Percentiles rank a stretch among this genome's conserved stretches.
Conservation (phyloP, 1,140 invertebrate species). For the fruit fly (Drosophila melanogaster) region DNA sequence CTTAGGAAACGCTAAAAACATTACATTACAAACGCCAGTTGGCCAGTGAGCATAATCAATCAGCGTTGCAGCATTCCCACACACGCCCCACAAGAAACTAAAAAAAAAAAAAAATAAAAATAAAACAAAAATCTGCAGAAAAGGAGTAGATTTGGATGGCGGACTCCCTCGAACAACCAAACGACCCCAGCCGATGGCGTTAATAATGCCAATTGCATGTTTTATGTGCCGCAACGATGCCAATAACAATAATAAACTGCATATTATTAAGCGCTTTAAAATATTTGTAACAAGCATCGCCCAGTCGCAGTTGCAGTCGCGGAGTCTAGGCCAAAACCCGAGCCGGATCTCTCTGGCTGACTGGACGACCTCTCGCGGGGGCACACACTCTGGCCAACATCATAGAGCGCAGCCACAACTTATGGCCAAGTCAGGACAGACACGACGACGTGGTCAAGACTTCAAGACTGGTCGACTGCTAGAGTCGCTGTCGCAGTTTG, state of each 20-base stretch:
- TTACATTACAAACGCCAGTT: constrained; percentile 6
- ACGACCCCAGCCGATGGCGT: constrained; percentile 69
- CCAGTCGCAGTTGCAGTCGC: constrained; percentile 21
- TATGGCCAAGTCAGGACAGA: constrained; percentile 42
- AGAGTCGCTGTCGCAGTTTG: constrained; percentile 22
- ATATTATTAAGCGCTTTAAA: constrained; percentile 81
- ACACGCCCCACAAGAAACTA: constrained; percentile 49
- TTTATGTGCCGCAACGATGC: constrained; percentile 73
- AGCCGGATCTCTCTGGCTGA: constrained; percentile 67
- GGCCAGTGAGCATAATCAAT: constrained; percentile 61
- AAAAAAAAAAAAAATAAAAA: constrained; percentile 1
- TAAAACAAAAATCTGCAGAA: not conserved
- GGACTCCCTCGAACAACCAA: constrained; percentile 55
- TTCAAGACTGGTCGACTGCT: constrained; percentile 5
- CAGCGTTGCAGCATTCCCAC: constrained; percentile 71
- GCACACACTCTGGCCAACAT: constrained; percentile 49
- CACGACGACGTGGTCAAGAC: constrained; percentile 68
- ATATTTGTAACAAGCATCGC: constrained; percentile 71
- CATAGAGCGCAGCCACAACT: not conserved
- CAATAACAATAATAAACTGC: constrained; percentile 82
- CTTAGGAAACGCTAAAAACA: not conserved
- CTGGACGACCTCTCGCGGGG: constrained; percentile 77
- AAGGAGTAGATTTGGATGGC: not conserved
- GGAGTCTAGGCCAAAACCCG: constrained; percentile 44
- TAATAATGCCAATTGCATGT: constrained; percentile 81